phyloP scores from a whole-genome alignment of 2,113 vertebrate species.

The Cebidichthys violaceus region DNA sequence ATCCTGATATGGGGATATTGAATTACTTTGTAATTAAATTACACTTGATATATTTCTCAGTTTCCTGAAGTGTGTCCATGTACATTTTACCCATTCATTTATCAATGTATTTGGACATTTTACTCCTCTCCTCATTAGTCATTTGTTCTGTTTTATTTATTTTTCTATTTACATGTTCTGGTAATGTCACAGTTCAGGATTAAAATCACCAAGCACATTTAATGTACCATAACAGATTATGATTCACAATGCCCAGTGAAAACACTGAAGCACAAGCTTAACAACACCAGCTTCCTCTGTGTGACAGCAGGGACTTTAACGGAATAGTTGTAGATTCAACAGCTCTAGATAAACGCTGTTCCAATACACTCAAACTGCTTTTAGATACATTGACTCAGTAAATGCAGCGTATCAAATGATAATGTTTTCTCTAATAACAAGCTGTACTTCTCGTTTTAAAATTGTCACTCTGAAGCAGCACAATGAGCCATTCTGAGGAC shows the following conservation, averaged over 20 bases:
- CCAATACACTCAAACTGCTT: neutral
- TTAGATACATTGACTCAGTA: neutral
- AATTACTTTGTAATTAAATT: conserved; percentile 6
- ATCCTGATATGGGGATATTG: neutral
- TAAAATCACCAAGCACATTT: neutral
- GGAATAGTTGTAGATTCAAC: neutral
- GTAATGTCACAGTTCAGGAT: neutral
- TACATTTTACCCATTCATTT: neutral
- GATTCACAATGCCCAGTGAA: neutral
- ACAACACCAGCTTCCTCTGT: neutral
- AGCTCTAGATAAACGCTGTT: neutral
- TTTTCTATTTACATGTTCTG: neutral
- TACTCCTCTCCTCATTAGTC: neutral
- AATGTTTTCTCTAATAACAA: neutral
- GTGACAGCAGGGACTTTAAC: conserved; percentile 12
- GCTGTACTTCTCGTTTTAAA: neutral
- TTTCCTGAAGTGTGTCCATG: neutral
- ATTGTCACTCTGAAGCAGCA: conserved; percentile 6
- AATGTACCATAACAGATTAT: neutral
- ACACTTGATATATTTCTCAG: neutral
- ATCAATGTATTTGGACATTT: neutral
- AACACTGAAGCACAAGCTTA: conserved; percentile 7
- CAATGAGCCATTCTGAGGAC: conserved; percentile 5
- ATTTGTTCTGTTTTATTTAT: neutral
- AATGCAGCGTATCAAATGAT: neutral